Conservation (phyloP, 2,797 vertebrate genomes). For the Tenualosa ilisha region DNA sequence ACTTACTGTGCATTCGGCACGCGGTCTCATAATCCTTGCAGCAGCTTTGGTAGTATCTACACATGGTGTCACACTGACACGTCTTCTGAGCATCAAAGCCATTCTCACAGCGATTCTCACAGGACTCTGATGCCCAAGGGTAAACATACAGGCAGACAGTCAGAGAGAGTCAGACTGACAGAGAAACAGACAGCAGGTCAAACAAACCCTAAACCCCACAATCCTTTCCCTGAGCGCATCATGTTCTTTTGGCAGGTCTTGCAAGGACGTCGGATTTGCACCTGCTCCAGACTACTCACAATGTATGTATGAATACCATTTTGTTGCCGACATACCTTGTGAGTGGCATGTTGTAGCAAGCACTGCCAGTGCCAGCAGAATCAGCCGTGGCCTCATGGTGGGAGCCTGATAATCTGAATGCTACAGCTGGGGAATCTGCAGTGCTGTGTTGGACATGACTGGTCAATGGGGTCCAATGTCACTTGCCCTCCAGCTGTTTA, state of each 20-base stretch:
- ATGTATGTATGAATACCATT: too few species aligned
- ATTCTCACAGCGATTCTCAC: slow-evolving; percentile 79
- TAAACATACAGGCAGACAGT: slow-evolving; percentile 14
- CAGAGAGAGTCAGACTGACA: too few species aligned
- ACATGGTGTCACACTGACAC: slow-evolving; percentile 93
- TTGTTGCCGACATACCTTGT: slow-evolving; percentile 60
- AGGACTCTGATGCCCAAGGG: slow-evolving; percentile 78
- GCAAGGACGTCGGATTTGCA: not conserved
- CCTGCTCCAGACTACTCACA: not conserved
- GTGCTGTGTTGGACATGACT: slow-evolving; percentile 28
- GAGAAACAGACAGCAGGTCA: slow-evolving; percentile 18
- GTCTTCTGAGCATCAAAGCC: slow-evolving; percentile 74
- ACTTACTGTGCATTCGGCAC: slow-evolving; percentile 83
- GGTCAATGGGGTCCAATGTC: slow-evolving; percentile 68
- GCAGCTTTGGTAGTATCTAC: slow-evolving; percentile 91
- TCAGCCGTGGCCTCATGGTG: slow-evolving; percentile 62
- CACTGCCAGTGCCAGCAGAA: slow-evolving; percentile 60
- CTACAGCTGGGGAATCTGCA: slow-evolving; percentile 51
- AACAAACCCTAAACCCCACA: not conserved
- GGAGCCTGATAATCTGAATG: slow-evolving; percentile 21
- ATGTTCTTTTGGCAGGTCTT: not conserved
- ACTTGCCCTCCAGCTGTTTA: slow-evolving; percentile 67
- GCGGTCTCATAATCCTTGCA: slow-evolving; percentile 77
- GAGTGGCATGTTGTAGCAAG: slow-evolving; percentile 49
- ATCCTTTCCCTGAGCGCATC: not conserved